Percentiles rank a stretch among this genome's conserved stretches.
Evolutionary conservation across 2,888 invertebrate genomes (phyloP).

Genomic region (Camptogramma bilineatum): DNA sequence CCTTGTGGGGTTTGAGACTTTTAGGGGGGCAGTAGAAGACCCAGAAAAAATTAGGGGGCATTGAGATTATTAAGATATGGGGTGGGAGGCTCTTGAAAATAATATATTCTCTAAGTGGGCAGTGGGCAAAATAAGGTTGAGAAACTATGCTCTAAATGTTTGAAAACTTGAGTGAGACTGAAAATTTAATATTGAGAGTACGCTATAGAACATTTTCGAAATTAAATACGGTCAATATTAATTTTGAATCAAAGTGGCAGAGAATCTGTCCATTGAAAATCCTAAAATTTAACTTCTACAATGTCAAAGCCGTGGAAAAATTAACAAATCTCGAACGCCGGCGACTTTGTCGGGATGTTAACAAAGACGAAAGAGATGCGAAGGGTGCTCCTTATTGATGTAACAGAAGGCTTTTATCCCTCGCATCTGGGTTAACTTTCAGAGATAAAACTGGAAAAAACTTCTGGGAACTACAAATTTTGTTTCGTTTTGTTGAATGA

Average conservation of each 20-base stretch:
- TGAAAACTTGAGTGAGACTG: too few relatives aligned
- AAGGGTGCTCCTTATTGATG: constrained; percentile 37
- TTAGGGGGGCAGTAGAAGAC: too few relatives aligned
- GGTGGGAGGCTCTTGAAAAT: too few relatives aligned
- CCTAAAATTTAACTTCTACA: neutral
- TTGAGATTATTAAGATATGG: too few relatives aligned
- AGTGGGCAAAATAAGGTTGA: too few relatives aligned
- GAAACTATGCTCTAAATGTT: too few relatives aligned
- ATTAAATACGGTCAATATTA: neutral
- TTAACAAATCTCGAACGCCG: constrained; percentile 29
- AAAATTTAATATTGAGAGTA: neutral
- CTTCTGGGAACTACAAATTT: constrained; percentile 6
- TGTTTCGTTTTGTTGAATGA: constrained; percentile 9
- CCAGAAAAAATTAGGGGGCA: too few relatives aligned
- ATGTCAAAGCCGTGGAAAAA: constrained; percentile 21
- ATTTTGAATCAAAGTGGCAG: neutral
- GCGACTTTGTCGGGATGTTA: constrained; percentile 32
- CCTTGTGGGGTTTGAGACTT: too few relatives aligned
- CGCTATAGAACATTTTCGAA: neutral
- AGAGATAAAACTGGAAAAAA: constrained; percentile 9
- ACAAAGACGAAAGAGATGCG: constrained; percentile 34
- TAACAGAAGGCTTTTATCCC: constrained; percentile 33
- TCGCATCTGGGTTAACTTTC: constrained; percentile 25
- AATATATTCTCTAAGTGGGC: too few relatives aligned
- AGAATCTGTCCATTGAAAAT: neutral